Evolutionary conservation across 92 coral and sea anemone species (phyloP).

Genomic region (Paramuricea clavata): DNA sequence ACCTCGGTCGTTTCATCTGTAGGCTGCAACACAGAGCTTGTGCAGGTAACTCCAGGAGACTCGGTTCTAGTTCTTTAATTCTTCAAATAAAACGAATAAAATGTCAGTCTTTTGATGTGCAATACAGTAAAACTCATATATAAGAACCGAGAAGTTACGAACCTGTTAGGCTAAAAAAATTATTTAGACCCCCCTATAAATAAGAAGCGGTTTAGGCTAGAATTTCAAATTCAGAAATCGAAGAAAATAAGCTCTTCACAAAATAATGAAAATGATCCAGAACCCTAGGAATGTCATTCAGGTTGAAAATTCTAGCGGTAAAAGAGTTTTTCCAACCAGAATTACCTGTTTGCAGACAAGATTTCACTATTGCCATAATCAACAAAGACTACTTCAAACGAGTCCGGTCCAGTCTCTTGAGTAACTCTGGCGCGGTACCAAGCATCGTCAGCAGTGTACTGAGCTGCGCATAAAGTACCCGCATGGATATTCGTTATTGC

Average conservation of each 20-base stretch:
- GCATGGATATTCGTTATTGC: neutral
- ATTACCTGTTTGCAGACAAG: conserved; percentile 42
- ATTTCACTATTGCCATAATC: conserved; percentile 90
- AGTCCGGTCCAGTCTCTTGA: conserved; percentile 51
- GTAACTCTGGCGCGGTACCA: conserved; percentile 92
- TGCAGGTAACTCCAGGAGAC: conserved; percentile 27
- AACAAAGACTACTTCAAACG: conserved; percentile 75
- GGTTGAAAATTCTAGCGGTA: no score
- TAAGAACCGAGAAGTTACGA: no score
- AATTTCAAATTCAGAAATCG: no score
- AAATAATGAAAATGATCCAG: no score
- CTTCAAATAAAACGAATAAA: neutral
- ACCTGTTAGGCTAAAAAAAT: no score
- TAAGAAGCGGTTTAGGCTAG: no score
- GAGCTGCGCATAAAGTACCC: conserved; percentile 81
- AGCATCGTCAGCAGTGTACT: conserved; percentile 82
- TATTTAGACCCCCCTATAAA: no score
- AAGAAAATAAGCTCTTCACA: no score
- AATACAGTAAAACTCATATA: no score
- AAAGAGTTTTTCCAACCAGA: no score
- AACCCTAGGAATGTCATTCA: no score
- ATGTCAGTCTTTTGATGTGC: no score
- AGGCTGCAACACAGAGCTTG: conserved; percentile 38
- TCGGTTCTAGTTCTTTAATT: conserved; percentile 34
- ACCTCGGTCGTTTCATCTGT: conserved; percentile 15